Base-by-base conservation (phyloP, 1,140 invertebrate genomes). In the Mizuhopecten yessoensis region DNA sequence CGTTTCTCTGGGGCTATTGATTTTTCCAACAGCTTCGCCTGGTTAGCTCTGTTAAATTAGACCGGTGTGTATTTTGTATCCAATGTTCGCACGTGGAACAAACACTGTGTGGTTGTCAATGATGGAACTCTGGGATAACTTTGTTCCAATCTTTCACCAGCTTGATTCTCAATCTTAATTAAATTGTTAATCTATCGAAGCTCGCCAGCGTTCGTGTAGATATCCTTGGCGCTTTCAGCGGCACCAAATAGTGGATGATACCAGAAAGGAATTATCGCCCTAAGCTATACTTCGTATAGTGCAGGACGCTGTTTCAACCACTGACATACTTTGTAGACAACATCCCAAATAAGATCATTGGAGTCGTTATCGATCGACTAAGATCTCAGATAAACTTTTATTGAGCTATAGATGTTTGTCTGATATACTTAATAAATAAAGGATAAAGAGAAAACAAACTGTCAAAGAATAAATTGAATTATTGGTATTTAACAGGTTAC, bases 81-180 rank as follows among this genome's bases (percentile, higher is more conserved):
- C 57, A 75, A 75, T 75, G 17, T 75, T 75, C 57, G 57, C 57
- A 75, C 57, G 57, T 75, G 57, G 57, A 75, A 75, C 23, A 75
- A n/a, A 29, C 23, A 75, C n/a, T 75, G 11, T n/a, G n/a, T 75
- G 57, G 57, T 7, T 1, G 23, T 17, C 57, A 75, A 17, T 75
- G 57, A 75, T 75, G n/a, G 7, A 75, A 75, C 57, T 75, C 29
- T 75, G 57, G 45, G 20, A 49, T 9, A 29, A 75, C 57, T 75
- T 75, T 75, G 57, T 75, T 9, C 9, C 23, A 75, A n/a, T 75
- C 57, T 75, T 75, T 75, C 57, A 75, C 57, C 57, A n/a, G 11
- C 23, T 5, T 75, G 57, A n/a, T 75, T 75, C 57, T 75, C 57
- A 75, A 75, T 75, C 57, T n/a, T 75, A 75, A 75, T 75, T 75